Conservation (phyloP, 2,797 vertebrate genomes). For the Carapus acus region DNA sequence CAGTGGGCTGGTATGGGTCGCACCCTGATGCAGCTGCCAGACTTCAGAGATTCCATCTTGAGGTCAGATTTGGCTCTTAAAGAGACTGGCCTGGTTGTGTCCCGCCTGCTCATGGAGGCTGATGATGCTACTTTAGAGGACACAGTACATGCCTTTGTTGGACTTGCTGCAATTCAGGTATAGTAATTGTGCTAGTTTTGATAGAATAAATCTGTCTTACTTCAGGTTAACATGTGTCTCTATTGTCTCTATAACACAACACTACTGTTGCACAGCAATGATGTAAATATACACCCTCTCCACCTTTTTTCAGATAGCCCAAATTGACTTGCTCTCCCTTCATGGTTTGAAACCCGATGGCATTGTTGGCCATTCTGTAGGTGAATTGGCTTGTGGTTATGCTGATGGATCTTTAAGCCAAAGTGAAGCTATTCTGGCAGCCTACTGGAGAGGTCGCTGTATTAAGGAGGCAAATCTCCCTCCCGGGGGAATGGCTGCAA, state of each 20-base stretch:
- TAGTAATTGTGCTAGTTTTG: neutral
- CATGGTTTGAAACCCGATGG: constrained; percentile 86
- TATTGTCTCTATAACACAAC: no score
- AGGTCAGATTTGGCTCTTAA: constrained; percentile 80
- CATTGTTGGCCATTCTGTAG: constrained; percentile 92
- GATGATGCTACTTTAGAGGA: constrained; percentile 87
- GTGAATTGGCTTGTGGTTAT: constrained; percentile 92
- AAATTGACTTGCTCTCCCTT: constrained; percentile 84
- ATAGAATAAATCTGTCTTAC: no score
- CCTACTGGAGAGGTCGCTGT: constrained; percentile 92
- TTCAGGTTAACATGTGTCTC: no score
- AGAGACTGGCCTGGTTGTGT: constrained; percentile 82
- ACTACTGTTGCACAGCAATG: no score
- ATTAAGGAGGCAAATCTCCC: constrained; percentile 90
- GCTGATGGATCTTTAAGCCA: constrained; percentile 88
- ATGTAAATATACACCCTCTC: no score
- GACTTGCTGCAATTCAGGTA: constrained; percentile 94
- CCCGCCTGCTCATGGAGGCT: constrained; percentile 77
- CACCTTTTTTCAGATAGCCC: constrained; percentile 77
- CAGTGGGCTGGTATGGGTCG: constrained; percentile 95
- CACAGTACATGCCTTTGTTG: constrained; percentile 84
- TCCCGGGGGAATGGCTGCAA: constrained; percentile 90
- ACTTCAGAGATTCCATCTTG: constrained; percentile 84
- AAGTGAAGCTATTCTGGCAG: constrained; percentile 80
- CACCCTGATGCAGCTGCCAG: constrained; percentile 84